Conservation (phyloP, 2,888 invertebrate species). For the Amphipoea oculea region DNA sequence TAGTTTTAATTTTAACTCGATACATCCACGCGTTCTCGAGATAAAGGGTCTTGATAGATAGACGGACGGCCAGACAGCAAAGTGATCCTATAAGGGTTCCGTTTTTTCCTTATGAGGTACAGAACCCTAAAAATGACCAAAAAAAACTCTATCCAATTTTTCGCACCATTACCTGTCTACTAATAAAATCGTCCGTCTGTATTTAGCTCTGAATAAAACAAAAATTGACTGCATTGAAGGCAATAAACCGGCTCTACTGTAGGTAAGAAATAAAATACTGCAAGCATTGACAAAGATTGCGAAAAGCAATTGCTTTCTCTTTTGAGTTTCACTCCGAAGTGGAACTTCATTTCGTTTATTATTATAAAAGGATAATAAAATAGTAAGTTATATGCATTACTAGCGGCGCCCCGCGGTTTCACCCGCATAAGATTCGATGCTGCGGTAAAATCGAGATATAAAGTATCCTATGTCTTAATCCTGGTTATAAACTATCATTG, state of each 20-base stretch:
- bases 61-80: too few relatives aligned
- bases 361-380: background rate
- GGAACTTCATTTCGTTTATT: background rate
- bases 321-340: background rate
- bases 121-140: background rate
- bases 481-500: too few relatives aligned
- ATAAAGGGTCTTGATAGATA: too few relatives aligned
- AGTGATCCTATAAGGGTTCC: too few relatives aligned
- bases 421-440: too few relatives aligned
- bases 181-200: background rate
- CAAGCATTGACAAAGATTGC: background rate
- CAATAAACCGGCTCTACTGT: slow-evolving; percentile 19
- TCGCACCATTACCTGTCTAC: background rate
- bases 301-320: background rate
- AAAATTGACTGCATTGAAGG: slow-evolving; percentile 14
- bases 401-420: too few relatives aligned
- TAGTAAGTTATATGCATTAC: background rate
- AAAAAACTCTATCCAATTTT: background rate
- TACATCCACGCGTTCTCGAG: too few relatives aligned
- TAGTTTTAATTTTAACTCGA: too few relatives aligned
- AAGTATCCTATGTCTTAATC: too few relatives aligned
- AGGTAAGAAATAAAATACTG: slow-evolving; percentile 27
- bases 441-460: too few relatives aligned
- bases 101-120: too few relatives aligned
- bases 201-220: slow-evolving; percentile 15